Evolutionary conservation across 2,113 vertebrate species (phyloP).

Genomic region (Noctilio leporinus): DNA sequence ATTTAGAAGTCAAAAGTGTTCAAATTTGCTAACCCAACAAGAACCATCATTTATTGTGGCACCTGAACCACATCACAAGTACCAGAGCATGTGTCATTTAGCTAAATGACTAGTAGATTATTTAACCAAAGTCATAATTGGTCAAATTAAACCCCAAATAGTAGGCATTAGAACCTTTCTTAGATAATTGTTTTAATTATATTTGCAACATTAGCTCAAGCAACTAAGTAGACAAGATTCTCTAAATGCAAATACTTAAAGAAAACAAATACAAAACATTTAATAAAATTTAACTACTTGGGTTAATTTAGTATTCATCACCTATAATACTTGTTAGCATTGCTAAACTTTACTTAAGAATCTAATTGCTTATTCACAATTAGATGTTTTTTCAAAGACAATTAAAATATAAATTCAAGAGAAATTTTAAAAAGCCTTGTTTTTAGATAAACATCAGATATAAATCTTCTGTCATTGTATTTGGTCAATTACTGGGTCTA

Average conservation of each 20-base stretch:
- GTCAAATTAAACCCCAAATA: constrained; percentile 20
- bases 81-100: not conserved
- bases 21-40: not conserved
- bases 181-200: constrained; percentile 31
- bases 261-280: not conserved
- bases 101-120: not conserved
- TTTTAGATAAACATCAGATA: not conserved
- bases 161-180: not conserved
- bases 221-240: not conserved
- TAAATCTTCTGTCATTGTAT: not conserved
- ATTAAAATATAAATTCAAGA: not conserved
- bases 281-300: constrained; percentile 9
- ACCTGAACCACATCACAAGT: not conserved
- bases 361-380: not conserved
- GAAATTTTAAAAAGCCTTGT: not conserved
- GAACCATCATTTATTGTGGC: not conserved
- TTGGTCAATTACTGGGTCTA: not conserved
- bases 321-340: not conserved
- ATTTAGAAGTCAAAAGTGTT: not conserved
- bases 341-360: not conserved
- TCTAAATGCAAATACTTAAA: constrained; percentile 11
- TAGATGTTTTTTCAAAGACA: not conserved
- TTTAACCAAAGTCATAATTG: constrained; percentile 20
- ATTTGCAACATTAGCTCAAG: constrained; percentile 1
- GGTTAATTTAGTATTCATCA: constrained; percentile 25